Percentiles rank a stretch among this genome's conserved stretches.
These are phyloP conservation scores for Hypolimnas misippus DNA, from an alignment of 2,888 invertebrate species.

Conservation along the genomic window DNA sequence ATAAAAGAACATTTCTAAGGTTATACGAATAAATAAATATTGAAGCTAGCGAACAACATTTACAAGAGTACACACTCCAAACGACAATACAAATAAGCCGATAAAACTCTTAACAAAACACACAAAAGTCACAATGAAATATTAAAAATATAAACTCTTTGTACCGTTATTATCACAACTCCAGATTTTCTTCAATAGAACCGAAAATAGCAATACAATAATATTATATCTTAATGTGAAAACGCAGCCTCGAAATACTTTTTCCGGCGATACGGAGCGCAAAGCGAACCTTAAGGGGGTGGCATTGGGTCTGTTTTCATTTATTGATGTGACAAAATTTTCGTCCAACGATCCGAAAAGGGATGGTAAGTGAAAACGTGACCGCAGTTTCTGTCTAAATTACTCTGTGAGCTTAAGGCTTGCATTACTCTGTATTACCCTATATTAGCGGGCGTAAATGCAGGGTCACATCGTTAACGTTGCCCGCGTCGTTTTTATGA, in stretches of 20 bases:
- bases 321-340: conserved; percentile 25
- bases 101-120: background rate
- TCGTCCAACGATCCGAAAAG: conserved; percentile 40
- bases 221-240: conserved; percentile 23
- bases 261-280: background rate
- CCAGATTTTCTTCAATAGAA: background rate
- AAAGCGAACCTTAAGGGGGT: conserved; percentile 5
- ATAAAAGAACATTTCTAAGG: too few relatives aligned
- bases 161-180: background rate
- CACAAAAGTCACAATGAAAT: background rate
- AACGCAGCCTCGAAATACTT: conserved; percentile 21
- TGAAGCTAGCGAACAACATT: too few relatives aligned
- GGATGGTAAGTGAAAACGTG: conserved; percentile 47
- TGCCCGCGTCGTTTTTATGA: background rate
- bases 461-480: conserved; percentile 4
- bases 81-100: too few relatives aligned
- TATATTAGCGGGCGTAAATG: conserved; percentile 14
- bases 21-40: too few relatives aligned
- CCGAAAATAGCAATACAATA: background rate
- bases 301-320: conserved; percentile 25
- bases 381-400: conserved; percentile 45
- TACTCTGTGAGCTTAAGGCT: conserved; percentile 42
- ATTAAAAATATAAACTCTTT: background rate
- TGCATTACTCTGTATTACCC: conserved; percentile 26
- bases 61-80: too few relatives aligned